Conservation (phyloP, 2,797 vertebrate genomes). For the Acestrorhynchus altus region DNA sequence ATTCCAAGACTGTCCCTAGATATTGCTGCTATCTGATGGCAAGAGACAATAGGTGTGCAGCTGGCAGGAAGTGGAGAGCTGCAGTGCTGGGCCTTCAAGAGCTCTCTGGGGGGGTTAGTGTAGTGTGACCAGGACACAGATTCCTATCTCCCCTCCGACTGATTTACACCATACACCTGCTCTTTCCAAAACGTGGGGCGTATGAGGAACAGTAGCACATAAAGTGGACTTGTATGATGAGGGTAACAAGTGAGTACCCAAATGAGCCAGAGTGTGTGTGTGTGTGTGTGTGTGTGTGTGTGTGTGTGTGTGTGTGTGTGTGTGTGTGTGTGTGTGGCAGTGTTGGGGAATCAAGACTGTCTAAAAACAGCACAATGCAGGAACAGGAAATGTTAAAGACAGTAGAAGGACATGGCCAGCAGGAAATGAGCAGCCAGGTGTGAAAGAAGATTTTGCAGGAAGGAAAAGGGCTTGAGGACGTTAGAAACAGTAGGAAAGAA, state of each 20-base stretch:
- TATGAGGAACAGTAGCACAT: background rate
- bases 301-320: background rate
- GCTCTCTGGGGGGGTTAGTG: slow-evolving; percentile 24
- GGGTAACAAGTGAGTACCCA: background rate
- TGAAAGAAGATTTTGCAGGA: slow-evolving; percentile 27
- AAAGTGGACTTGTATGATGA: slow-evolving; percentile 10
- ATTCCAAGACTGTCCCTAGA: slow-evolving; percentile 40
- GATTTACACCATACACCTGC: slow-evolving; percentile 40
- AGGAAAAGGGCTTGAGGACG: slow-evolving; percentile 9
- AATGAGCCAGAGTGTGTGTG: slow-evolving; percentile 3
- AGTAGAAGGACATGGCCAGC: slow-evolving; percentile 17
- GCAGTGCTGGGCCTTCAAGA: slow-evolving; percentile 26
- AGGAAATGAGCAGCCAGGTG: slow-evolving; percentile 37
- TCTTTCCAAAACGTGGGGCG: slow-evolving; percentile 1
- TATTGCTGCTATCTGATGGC: slow-evolving; percentile 50
- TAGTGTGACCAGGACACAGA: slow-evolving; percentile 46
- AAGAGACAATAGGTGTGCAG: slow-evolving; percentile 57
- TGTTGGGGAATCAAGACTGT: slow-evolving; percentile 9
- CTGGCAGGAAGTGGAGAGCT: slow-evolving; percentile 52
- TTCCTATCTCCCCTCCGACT: slow-evolving; percentile 36
- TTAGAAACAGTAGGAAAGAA: background rate
- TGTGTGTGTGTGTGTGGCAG: background rate
- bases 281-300: background rate
- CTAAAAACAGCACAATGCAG: slow-evolving; percentile 31
- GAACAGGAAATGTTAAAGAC: slow-evolving; percentile 27